Evolutionary conservation across 2,113 vertebrate species (phyloP), one percentile per base, ranked within the genome.

Genomic region (Austrofundulus limnaeus): DNA sequence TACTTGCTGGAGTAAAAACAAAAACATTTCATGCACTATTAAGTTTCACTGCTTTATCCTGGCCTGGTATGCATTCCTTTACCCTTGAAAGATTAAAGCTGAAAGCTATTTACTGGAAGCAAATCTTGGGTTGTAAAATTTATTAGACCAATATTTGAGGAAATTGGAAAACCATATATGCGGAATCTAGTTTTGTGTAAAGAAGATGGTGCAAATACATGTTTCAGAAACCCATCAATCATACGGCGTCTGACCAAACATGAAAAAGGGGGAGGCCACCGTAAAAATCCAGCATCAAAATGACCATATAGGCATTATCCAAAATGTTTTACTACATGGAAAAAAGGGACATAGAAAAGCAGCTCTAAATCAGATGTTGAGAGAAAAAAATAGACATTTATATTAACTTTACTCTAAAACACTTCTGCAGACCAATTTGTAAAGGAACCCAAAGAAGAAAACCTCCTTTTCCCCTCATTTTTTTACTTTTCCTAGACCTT

Each of bases 231-330:
- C 50, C n/a, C 41, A 23, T 56, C 52, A 19, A 71, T 61, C 71
- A 52, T 58, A 16, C 74, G 21, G 70, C 75, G 66, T 80, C 25
- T 67, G 67, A n/a, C 49, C 61, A 5, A 55, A 51, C 68, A 66
- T 62, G 68, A 80, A 75, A 80, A 75, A 49, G 2, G 41, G 19
- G 46, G 13, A 53, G 66, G 72, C 66, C 67, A 75, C 83, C 77
- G 81, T 65, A 69, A 83, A 81, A 67, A 50, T 66, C n/a, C n/a
- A n/a, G n/a, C 61, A 67, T 67, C 50, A 70, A 62, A 81, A 39
- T 52, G 25, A 17, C 57, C 37, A 24, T 28, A 42, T 17, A 20
- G 63, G 20, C 9, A 38, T 45, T 12, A 43, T 57, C 69, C 5
- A 16, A 41, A 21, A 15, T 34, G 46, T 24, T 64, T 41, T 45